Evolutionary conservation across 2,113 vertebrate species (phyloP).

Genomic region (Monopterus albus): DNA sequence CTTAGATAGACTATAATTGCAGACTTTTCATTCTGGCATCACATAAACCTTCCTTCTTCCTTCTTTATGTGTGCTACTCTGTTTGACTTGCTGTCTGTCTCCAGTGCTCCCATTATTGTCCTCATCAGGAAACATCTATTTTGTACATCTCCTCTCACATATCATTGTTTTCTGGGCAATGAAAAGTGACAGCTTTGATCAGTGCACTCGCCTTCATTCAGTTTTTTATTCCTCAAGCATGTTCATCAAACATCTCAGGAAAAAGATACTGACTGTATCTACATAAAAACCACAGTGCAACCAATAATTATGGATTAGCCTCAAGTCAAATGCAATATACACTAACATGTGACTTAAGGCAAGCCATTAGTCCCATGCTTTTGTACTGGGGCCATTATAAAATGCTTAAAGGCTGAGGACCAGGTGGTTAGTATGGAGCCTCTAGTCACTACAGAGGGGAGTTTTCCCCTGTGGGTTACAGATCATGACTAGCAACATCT

Average conservation of each 20-base stretch:
- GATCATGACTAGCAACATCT: conserved; percentile 69
- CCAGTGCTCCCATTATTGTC: conserved; percentile 31
- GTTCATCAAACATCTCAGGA: conserved; percentile 26
- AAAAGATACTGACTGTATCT: conserved; percentile 46
- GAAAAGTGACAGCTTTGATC: conserved; percentile 55
- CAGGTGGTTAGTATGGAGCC: conserved; percentile 67
- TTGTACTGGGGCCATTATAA: conserved; percentile 56
- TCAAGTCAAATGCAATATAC: conserved; percentile 29
- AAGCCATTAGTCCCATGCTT: conserved; percentile 45
- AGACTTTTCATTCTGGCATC: conserved; percentile 16
- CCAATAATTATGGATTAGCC: conserved; percentile 49
- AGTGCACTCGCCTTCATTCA: conserved; percentile 15
- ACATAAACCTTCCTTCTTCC: not conserved
- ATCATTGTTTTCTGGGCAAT: conserved; percentile 42
- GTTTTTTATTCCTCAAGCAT: conserved; percentile 22
- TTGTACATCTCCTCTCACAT: conserved; percentile 20
- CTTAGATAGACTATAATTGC: not conserved
- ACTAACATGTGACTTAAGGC: conserved; percentile 40
- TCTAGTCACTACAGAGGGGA: conserved; percentile 43
- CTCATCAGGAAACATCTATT: conserved; percentile 35
- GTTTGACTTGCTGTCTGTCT: conserved; percentile 24
- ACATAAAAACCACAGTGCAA: conserved; percentile 16
- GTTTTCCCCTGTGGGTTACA: conserved; percentile 67
- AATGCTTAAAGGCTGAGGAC: conserved; percentile 58
- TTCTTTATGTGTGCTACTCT: conserved; percentile 6